Evolutionary conservation across 1,140 invertebrate genomes (phyloP).

Genomic region (Drosophila biarmipes): DNA sequence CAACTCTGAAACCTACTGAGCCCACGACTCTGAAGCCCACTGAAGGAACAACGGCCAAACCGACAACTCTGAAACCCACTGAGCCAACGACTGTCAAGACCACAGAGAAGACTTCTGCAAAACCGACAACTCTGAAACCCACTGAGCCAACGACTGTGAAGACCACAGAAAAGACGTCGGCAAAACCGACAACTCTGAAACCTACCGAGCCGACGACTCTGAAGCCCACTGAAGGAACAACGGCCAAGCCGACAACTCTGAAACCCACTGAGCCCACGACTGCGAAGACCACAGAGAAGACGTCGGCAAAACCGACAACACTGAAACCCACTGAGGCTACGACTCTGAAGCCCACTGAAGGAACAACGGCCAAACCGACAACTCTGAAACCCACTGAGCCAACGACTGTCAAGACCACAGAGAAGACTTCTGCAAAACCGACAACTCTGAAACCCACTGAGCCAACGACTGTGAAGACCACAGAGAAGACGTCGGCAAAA

Average conservation of each 20-base stretch:
- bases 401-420: background rate
- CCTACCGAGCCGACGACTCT: background rate
- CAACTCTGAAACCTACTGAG: constrained; percentile 6
- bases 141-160: background rate
- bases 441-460: constrained; percentile 14
- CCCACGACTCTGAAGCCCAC: background rate
- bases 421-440: background rate
- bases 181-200: background rate
- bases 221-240: background rate
- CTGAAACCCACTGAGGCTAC: background rate
- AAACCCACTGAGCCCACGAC: background rate
- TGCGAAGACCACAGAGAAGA: too few relatives aligned
- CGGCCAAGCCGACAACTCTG: background rate
- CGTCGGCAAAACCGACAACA: too few relatives aligned
- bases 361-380: background rate
- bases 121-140: background rate
- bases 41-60: background rate
- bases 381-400: constrained; percentile 5
- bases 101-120: too few relatives aligned
- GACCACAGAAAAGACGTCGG: background rate
- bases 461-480: background rate
- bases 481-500: background rate
- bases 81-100: too few relatives aligned
- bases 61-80: constrained; percentile 2
- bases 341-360: background rate